Evolutionary conservation across 2,797 vertebrate genomes (phyloP).

Genomic region (Eleutherodactylus coqui): DNA sequence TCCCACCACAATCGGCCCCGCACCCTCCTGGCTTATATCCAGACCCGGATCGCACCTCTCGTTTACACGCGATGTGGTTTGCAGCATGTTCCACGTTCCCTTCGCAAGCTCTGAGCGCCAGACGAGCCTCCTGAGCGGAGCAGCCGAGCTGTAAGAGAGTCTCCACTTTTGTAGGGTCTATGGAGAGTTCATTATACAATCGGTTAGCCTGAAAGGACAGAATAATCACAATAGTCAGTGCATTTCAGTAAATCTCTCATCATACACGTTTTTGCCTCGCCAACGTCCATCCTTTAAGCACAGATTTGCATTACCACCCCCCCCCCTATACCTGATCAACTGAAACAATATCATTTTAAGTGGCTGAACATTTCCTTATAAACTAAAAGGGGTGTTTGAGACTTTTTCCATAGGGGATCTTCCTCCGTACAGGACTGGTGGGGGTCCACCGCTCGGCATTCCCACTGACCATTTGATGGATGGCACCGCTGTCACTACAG

Average conservation of each 20-base stretch:
- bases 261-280: not conserved
- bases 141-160: conserved; percentile 84
- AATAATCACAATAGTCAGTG: not conserved
- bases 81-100: conserved; percentile 85
- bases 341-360: too few relatives aligned
- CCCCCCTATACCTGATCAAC: too few relatives aligned
- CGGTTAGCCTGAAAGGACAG: conserved; percentile 80
- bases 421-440: too few relatives aligned
- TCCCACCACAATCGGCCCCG: too few relatives aligned
- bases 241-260: not conserved
- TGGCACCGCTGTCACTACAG: too few relatives aligned
- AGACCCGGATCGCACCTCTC: conserved; percentile 76
- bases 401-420: too few relatives aligned
- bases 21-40: not conserved
- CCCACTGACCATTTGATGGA: too few relatives aligned
- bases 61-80: conserved; percentile 82
- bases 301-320: not conserved
- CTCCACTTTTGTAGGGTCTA: conserved; percentile 83
- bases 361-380: too few relatives aligned
- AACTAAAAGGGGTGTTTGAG: too few relatives aligned
- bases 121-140: conserved; percentile 87
- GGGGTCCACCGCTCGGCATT: too few relatives aligned
- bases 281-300: not conserved
- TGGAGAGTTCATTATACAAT: conserved; percentile 80
- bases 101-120: conserved; percentile 87